Evolutionary conservation across 2,888 invertebrate species (phyloP).

Genomic region (Steinernema hermaphroditum): DNA sequence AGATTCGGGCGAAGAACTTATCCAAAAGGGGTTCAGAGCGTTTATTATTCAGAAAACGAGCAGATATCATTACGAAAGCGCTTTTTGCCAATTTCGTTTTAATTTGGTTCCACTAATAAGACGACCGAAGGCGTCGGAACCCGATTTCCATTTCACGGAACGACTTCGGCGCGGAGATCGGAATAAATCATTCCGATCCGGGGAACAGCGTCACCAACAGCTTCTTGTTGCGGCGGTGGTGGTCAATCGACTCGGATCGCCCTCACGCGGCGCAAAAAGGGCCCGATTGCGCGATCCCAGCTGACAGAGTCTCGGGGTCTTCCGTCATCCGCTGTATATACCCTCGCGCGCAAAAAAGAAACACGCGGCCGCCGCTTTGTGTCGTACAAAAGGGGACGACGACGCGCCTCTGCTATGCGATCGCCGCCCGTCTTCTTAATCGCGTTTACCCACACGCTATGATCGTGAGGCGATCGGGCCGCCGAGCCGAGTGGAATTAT

Average conservation of each 20-base stretch:
- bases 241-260: too few relatives aligned
- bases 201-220: too few relatives aligned
- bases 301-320: too few relatives aligned
- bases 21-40: too few relatives aligned
- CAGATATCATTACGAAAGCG: background rate
- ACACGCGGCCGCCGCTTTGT: background rate
- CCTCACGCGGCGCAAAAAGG: too few relatives aligned
- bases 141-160: background rate
- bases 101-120: constrained; percentile 9
- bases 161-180: background rate
- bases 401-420: background rate
- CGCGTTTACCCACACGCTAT: background rate
- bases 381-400: constrained; percentile 1
- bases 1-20: too few relatives aligned
- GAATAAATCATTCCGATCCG: background rate
- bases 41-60: too few relatives aligned
- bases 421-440: background rate
- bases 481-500: background rate
- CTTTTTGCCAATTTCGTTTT: background rate
- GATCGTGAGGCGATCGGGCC: constrained; percentile 5
- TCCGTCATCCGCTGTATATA: background rate
- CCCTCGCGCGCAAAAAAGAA: background rate
- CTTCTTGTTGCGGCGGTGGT: too few relatives aligned
- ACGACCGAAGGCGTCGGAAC: background rate
- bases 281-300: too few relatives aligned